phyloP scores from a whole-genome alignment of 1,140 invertebrate genomes.

The Macrobrachium nipponense region DNA sequence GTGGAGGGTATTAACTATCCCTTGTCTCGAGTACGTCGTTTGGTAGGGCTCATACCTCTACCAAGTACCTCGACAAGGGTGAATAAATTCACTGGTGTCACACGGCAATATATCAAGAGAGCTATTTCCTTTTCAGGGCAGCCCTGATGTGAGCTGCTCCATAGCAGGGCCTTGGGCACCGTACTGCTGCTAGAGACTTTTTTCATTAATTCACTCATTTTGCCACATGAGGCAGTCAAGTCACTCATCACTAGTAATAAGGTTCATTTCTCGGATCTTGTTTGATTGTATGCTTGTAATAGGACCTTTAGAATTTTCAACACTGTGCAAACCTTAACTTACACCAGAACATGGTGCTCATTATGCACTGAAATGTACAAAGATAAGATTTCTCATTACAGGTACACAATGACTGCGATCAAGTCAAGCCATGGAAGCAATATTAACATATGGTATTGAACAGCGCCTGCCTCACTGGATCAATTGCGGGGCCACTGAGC shows the following conservation, averaged over 20 bases:
- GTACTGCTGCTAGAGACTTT: conserved; percentile 9
- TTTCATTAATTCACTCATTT: no score
- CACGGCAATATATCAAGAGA: no score
- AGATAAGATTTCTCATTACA: conserved; percentile 56
- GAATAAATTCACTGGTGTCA: no score
- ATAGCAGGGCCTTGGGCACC: neutral
- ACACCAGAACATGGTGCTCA: conserved; percentile 46
- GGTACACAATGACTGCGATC: conserved; percentile 60
- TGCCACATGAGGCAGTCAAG: neutral
- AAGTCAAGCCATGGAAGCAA: conserved; percentile 60
- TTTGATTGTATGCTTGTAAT: conserved; percentile 60
- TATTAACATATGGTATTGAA: conserved; percentile 56
- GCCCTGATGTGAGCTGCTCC: no score
- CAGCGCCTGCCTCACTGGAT: conserved; percentile 49
- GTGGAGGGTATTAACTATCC: no score
- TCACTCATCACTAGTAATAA: conserved; percentile 1
- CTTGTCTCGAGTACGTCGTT: no score
- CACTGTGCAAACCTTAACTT: conserved; percentile 57
- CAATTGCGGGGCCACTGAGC: conserved; percentile 41
- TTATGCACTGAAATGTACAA: conserved; percentile 56
- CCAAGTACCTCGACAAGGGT: no score
- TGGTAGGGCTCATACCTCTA: no score
- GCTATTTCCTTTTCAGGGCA: no score
- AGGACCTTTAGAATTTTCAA: conserved; percentile 56
- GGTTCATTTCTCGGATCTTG: conserved; percentile 33